Base-by-base conservation (phyloP, 2,113 vertebrate species). In the Mellivora capensis region DNA sequence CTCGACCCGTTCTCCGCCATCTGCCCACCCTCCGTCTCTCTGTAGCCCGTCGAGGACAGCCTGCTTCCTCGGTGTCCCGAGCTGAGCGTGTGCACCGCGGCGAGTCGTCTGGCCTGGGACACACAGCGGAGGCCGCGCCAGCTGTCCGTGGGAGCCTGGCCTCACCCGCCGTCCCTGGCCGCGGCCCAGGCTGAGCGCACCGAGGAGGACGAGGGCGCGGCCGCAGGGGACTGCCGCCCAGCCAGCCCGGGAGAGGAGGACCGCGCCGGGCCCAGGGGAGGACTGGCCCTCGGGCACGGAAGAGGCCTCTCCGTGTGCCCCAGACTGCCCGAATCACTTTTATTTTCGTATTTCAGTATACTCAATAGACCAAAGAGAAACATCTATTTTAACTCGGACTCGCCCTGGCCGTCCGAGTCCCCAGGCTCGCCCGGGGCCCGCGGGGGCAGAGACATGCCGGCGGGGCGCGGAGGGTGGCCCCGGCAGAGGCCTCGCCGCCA, bases 341-440 rank as follows among this genome's bases (percentile, higher is more conserved):
- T 99, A 99, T 99, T 99, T 99, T 99, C 99, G 98, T 99, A 98
- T 99, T 99, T 99, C 98, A 98, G 98, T 98, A 99, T 99, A 99
- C 99, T 99, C 99, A 99, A 99, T 99, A 99, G 99, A 99, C 99
- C 99, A 99, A 99, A 99, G 99, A 99, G 99, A 98, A 99, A 98
- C 99, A 98, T 99, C 98, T 98, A 99, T 98, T 99, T 98, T 98
- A 98, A 98, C 98, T 98, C 96, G 98, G 98, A 99, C 98, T 97
- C 92, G 93, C 98, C 98, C 98, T 98, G 98, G 96, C 98, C 91
- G 96, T 98, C 98, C 83, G 98, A 97, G 98, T 97, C 98, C 98
- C 97, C 74, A 88, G 97, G 96, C 93, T 96, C 96, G 83, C 98
- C 97, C 47, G 97, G 98, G 98, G 96, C 97, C 64, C 97, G 91